Evolutionary conservation across 2,113 vertebrate genomes (phyloP).

Genomic region (Hemicordylus capensis): DNA sequence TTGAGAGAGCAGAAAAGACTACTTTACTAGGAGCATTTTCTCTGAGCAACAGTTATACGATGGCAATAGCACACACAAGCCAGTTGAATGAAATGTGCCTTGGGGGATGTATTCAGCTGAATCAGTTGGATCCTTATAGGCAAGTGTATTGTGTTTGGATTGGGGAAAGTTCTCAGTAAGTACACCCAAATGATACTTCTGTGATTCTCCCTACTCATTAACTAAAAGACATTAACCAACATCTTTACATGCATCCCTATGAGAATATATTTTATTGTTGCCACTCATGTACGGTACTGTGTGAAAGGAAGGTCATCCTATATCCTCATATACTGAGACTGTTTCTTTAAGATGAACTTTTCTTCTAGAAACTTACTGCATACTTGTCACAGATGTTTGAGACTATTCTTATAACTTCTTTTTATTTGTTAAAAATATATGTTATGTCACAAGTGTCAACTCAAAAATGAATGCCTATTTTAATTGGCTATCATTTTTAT

Average conservation of each 20-base stretch:
- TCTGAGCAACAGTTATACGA: background rate
- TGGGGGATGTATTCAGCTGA: accelerated
- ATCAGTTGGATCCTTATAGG: background rate
- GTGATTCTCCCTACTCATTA: background rate
- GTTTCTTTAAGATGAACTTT: no score
- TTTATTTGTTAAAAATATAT: no score
- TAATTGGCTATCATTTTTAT: no score
- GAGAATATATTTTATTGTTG: background rate
- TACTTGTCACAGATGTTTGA: no score
- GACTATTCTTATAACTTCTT: no score
- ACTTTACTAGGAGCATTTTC: background rate
- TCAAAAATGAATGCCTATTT: no score
- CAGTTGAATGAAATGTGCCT: background rate
- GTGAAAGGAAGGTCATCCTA: no score
- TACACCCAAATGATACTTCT: background rate
- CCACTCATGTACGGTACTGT: no score
- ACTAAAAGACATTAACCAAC: background rate
- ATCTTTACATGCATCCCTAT: background rate
- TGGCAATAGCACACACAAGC: background rate
- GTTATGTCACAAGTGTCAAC: no score
- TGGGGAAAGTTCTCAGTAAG: background rate
- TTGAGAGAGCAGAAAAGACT: conserved; percentile 17
- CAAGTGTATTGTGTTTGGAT: background rate
- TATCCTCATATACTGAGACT: no score
- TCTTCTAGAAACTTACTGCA: no score